Conservation (phyloP, 2,888 invertebrate genomes). For the Calliopum simillimum region DNA sequence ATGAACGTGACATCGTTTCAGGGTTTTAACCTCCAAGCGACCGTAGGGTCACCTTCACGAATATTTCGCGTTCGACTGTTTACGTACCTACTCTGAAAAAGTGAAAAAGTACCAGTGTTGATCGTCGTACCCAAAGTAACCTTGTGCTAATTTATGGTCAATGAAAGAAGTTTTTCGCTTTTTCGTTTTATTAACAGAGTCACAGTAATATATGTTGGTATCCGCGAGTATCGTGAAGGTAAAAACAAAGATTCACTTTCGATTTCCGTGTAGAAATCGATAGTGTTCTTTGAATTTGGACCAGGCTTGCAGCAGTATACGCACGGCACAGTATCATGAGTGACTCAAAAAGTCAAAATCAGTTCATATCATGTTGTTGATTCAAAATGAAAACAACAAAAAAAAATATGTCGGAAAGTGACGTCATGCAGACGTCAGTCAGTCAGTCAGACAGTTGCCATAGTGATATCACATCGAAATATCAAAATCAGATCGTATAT, state of each 20-base stretch:
- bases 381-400: slow-evolving; percentile 14
- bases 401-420: background rate
- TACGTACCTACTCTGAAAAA: background rate
- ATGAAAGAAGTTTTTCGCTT: slow-evolving; percentile 21
- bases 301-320: slow-evolving; percentile 53
- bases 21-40: slow-evolving; percentile 39
- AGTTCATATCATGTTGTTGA: slow-evolving; percentile 22
- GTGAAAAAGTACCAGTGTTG: background rate
- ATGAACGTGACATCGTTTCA: slow-evolving; percentile 57
- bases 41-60: slow-evolving; percentile 41
- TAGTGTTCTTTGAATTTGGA: slow-evolving; percentile 57
- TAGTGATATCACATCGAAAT: background rate
- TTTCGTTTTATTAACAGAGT: slow-evolving; percentile 8
- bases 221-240: background rate
- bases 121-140: slow-evolving; percentile 46
- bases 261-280: slow-evolving; percentile 63
- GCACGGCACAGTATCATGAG: background rate
- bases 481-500: background rate
- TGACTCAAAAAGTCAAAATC: background rate
- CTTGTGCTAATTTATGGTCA: slow-evolving; percentile 28
- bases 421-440: background rate
- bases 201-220: slow-evolving; percentile 7
- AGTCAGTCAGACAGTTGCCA: background rate
- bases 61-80: background rate
- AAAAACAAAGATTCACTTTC: slow-evolving; percentile 52